Evolutionary conservation across 2,797 vertebrate genomes (phyloP), one percentile per base, ranked within the genome.

Genomic region (Brachyalestes nurse): DNA sequence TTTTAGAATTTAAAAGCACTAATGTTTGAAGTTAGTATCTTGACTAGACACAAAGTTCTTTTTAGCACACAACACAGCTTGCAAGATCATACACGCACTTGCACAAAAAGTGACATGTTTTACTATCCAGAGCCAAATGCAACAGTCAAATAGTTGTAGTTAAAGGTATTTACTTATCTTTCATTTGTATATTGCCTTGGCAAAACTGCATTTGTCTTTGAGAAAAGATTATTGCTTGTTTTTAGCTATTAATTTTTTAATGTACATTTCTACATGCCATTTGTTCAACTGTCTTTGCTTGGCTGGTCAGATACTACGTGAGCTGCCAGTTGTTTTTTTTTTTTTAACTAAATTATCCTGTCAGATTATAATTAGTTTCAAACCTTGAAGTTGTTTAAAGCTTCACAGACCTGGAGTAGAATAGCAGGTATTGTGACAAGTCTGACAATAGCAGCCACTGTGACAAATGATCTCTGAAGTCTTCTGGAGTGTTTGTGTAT

Each of bases 321-420:
- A 28, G 16, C 9, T 62, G 60, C 28, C 28, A 58, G 1, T 21
- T 53, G 25, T 10, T 60, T 21, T 42, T 14, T 17, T 34, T 34
- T 34, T 34, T 34, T 34, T 8, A 40, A 57, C 69, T 74, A 66
- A 72, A 69, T 73, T 87, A 72, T 53, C 76, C 67, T 85, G 86
- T 84, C 77, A 85, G 77, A 84, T 64, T 57, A 70, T 23, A 12
- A 64, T 60, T 85, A 40, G 72, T 49, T 53, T 28, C 14, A 47
- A 28, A 19, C 17, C 58, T 28, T 34, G 42, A 34, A 28, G 42
- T 51, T 62, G 25, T 71, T 73, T 42, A 82, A 81, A 9, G 2
- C 9, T 60, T 73, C 6, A 58, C 12, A 73, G 38, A 58, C 55
- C 19, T 60, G 55, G 10, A 58, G 21, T 17, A 70, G 45, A 70